Base-by-base conservation (phyloP, 2,113 vertebrate species). In the Emydura subglobosa region DNA sequence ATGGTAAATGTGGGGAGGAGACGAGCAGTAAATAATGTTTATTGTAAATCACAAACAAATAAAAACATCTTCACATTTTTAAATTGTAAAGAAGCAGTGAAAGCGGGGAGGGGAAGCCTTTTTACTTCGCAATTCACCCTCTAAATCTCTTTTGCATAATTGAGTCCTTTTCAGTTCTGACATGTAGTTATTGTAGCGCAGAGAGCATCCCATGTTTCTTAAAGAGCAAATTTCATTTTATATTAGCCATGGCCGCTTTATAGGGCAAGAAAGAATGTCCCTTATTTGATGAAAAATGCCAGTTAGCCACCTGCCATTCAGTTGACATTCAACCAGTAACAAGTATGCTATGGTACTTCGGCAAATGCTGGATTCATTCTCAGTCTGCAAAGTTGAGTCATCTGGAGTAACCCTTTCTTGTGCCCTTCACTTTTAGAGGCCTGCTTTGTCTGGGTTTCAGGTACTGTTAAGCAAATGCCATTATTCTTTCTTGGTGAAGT, bases 311-410 rank as follows among this genome's bases (percentile, higher is more conserved):
- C 29, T 81, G 14, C 86, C 83, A 1, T 88, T 90, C 16, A 53
- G 24, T 68, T 10, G n/a, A 31, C 27, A 31, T 61, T 61, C 59
- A 65, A 12, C 31, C 31, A 65, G 34, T 6, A 31, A 7, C 61
- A 34, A 13, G 12, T 31, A 5, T 65, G 14, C 57, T 65, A 53
- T 79, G 11, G 12, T 82, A 91, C 86, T 86, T 88, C 24, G 3
- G 21, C 13, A 57, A 29, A 1, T 84, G 49, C 27, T 55, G 21
- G 78, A 59, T 74, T 29, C 0, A 0, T 2, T 65, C 59, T 82
- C 42, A 91, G 7, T 25, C 85, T 57, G 5, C 61, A 65, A 8
- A 65, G 14, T 65, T 65, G 5, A 65, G 11, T 65, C 61, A 65
- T 65, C 16, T 65, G 3, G 29, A 65, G 61, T 65, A 13, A n/a